Evolutionary conservation across 1,140 invertebrate genomes (phyloP), one percentile per base, ranked within the genome.

Genomic region (Atta cephalotes): DNA sequence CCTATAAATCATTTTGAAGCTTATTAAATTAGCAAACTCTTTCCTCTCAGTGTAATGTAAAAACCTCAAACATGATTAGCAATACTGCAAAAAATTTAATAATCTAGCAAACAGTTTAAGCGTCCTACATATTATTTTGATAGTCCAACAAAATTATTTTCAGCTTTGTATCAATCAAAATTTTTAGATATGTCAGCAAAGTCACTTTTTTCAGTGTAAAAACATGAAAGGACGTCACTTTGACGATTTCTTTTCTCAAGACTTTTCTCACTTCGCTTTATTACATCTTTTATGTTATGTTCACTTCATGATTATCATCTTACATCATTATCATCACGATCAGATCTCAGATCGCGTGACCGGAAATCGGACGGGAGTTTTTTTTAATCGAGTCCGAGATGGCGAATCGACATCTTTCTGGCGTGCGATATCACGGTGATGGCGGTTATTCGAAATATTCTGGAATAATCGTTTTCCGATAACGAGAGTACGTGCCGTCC

Each of bases 401-500:
- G 14, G 6, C 53, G 53, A 66, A 58, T 70, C 62, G 51, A 45
- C 63, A 28, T 71, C 65, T 71, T 81, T 70, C 51, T 81, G 65
- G 53, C 79, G 10, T 68, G 65, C 51, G 65, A 60, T 58, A 71
- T 28, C 63, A 51, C 49, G 53, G 31, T 9, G 71, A 9, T 51
- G 28, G 6, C 39, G 77, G 25, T 28, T 68, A 80, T 80, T 68
- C 63, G 51, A 81, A 81, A 81, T 81, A 81, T 81, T 71, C 21
- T 53, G 35, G 21, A 71, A 71, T 81, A 81, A 81, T 81, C 79
- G 79, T 81, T 80, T 81, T 65, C 21, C 79, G 65, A 81, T 81
- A 81, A 81, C 79, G 51, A 60, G 51, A 71, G 21, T 71, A 71
- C 63, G 63, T 56, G 63, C 49, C 78, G 7, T 35, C 60, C 39